Evolutionary conservation across 2,888 invertebrate genomes (phyloP).

Genomic region (Calameuta pallipes): DNA sequence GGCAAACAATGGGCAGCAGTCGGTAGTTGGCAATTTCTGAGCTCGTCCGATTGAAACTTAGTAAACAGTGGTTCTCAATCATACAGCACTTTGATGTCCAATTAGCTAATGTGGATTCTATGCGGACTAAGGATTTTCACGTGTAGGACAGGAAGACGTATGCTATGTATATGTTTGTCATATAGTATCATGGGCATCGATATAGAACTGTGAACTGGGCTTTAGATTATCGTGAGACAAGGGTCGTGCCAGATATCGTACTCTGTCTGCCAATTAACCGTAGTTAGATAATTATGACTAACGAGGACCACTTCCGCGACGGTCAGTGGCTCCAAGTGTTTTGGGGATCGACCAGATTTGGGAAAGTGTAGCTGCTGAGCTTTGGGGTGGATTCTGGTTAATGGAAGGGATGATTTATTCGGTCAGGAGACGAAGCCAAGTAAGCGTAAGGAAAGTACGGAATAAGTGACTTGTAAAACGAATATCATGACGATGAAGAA

Average conservation of each 20-base stretch:
- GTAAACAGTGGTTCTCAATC: slow-evolving; percentile 30
- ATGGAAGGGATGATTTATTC: neutral
- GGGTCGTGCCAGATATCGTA: neutral
- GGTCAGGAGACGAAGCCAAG: neutral
- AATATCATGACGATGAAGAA: neutral
- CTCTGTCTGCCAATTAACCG: neutral
- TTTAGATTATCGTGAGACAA: neutral
- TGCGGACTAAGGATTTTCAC: slow-evolving; percentile 14
- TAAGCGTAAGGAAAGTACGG: neutral
- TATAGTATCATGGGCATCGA: neutral
- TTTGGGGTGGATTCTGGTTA: neutral
- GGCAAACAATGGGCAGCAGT: slow-evolving; percentile 10
- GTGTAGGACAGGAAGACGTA: slow-evolving; percentile 7
- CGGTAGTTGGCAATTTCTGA: slow-evolving; percentile 17
- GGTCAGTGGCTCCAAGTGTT: neutral
- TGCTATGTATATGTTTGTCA: neutral
- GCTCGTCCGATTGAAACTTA: slow-evolving; percentile 38
- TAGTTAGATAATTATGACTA: neutral
- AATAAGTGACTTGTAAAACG: neutral
- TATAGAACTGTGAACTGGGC: neutral
- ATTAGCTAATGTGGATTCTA: slow-evolving; percentile 40
- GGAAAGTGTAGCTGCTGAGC: neutral
- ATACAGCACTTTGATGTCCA: slow-evolving; percentile 24
- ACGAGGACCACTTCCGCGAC: neutral
- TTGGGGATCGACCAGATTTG: neutral